Evolutionary conservation across 2,888 invertebrate species (phyloP).

Genomic region (Melieria omissa): DNA sequence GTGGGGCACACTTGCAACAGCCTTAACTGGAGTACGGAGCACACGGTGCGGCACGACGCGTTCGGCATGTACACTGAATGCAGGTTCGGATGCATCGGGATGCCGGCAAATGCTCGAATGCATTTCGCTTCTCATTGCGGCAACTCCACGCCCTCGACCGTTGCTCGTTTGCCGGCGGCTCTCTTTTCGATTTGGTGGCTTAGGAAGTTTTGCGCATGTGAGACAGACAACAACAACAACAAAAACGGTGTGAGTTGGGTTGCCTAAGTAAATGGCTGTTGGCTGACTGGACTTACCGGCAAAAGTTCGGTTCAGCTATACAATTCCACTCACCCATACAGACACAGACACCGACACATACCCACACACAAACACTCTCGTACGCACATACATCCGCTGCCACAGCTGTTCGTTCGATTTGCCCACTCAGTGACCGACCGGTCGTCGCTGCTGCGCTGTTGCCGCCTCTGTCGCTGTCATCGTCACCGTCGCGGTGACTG

Average conservation of each 20-base stretch:
- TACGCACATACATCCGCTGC: background rate
- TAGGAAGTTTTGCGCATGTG: conserved; percentile 10
- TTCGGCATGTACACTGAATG: too few relatives aligned
- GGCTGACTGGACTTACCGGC: conserved; percentile 25
- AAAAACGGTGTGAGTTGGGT: background rate
- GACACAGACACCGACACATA: conserved; percentile 1
- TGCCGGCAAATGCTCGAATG: background rate
- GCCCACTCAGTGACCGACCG: background rate
- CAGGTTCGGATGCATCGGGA: conserved; percentile 18
- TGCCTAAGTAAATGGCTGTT: background rate
- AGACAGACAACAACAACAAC: too few relatives aligned
- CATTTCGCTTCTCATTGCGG: background rate
- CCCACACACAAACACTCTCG: background rate
- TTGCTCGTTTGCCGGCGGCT: background rate
- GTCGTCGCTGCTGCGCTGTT: background rate
- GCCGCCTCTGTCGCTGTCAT: too few relatives aligned
- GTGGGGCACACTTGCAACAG: conserved; percentile 26
- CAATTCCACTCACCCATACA: background rate
- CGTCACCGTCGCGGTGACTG: too few relatives aligned
- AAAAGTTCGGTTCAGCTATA: conserved; percentile 20
- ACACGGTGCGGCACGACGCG: background rate
- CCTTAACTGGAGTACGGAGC: conserved; percentile 7
- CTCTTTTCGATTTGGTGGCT: background rate
- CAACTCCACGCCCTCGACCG: background rate
- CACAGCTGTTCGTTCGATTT: background rate